Base-by-base conservation (phyloP, 2,888 invertebrate genomes). In the Dilophus febrilis region DNA sequence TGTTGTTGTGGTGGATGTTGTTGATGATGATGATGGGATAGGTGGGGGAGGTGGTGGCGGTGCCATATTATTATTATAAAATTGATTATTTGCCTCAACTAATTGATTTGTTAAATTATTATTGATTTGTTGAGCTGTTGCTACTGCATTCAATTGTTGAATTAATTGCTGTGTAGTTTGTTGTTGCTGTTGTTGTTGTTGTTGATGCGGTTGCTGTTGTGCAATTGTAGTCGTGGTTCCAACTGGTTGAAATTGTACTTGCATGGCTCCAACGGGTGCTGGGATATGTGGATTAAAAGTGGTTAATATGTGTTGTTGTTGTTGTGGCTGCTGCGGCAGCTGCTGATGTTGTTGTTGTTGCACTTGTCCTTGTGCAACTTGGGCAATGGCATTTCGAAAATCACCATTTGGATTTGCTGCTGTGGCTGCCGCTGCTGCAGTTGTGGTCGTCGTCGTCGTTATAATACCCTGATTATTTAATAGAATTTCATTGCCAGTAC, bases 201-300 rank as follows among this genome's bases (percentile, higher is more conserved):
- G 32, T 26, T 31, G 38, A 2, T n/a, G n/a, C 14, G 34, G 12
- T 18, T 37, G 37, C 36, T 26, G 14, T n/a, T n/a, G n/a, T n/a
- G n/a, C n/a, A n/a, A n/a, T n/a, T n/a, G n/a, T n/a, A n/a, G n/a
- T n/a, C n/a, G n/a, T n/a, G n/a, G 31, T 7, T 27, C 7, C 12
- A 4, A 38, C 31, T 19, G 30, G 37, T 30, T 42, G 42, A 39
- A 39, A 42, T 33, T 42, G 42, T 16, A 42, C 37, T 27, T 38
- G 38, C 27, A 36, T 26, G 10, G 28, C 39, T 17, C 14, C 13
- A 14, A 38, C 16, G 2, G 38, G 38, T 11, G 38, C 17, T 22
- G 27, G 31, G n/a, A 38, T 4, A n/a, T 38, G 38, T 11, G 38
- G 38, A 38, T 38, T 38, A 18, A 38, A 38, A 13, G 31, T 38